Evolutionary conservation across 2,797 vertebrate species (phyloP).

Genomic region (Columba guinea): DNA sequence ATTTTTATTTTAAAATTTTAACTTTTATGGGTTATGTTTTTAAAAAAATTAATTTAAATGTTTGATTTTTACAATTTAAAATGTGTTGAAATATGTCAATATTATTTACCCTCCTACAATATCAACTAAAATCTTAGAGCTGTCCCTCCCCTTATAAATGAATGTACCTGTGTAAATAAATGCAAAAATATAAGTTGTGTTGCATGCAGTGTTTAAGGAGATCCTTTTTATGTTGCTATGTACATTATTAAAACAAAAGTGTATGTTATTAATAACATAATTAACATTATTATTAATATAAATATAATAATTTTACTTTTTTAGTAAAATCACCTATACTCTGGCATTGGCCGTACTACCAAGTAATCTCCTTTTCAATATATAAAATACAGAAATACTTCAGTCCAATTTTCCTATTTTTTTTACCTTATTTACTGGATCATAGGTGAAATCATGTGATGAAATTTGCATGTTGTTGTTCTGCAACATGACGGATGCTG

Average conservation of each 20-base stretch:
- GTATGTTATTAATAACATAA: no score
- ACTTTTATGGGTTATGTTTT: no score
- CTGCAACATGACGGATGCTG: constrained; percentile 35
- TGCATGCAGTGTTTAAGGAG: no score
- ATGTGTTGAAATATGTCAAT: not conserved
- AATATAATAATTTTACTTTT: fast-evolving
- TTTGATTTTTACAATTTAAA: not conserved
- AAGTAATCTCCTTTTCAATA: fast-evolving
- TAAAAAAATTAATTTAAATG: no score
- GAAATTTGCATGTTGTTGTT: not conserved
- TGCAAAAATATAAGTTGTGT: not conserved
- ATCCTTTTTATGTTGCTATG: no score
- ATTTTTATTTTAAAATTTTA: no score
- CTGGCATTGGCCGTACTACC: fast-evolving
- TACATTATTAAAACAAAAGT: no score
- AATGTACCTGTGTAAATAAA: not conserved
- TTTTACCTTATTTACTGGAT: constrained; percentile 78
- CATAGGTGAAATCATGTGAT: constrained; percentile 58
- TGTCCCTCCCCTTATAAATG: not conserved
- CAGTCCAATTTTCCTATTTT: not conserved
- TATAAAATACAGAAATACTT: not conserved
- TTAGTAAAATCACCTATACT: not conserved
- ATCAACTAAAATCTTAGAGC: not conserved
- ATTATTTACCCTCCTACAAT: not conserved
- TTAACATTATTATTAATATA: not conserved